Base-by-base conservation (phyloP, 2,888 invertebrate species). In the Chrysomela aeneicollis region DNA sequence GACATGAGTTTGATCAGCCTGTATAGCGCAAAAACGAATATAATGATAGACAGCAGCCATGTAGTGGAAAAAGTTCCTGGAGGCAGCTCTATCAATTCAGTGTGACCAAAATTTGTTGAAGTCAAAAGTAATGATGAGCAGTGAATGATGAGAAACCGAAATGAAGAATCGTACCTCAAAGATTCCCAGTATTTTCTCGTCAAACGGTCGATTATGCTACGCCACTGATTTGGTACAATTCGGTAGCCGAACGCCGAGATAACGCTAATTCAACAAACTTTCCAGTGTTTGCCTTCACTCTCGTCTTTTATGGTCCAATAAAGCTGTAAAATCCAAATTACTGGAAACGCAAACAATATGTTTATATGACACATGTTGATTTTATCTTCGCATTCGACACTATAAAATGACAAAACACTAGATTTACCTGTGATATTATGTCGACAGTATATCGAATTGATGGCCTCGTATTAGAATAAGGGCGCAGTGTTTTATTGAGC, bases 351-450 rank as follows among this genome's bases (percentile, higher is more conserved):
- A 67, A 60, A 67, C 66, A 67, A 63, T 63, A 66, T 60, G 58
- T 62, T 63, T 63, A 63, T 66, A 66, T 66, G 66, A 63, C 66
- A 66, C 66, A 66, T 63, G 66, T 66, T 66, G 66, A 66, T 66
- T 60, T 66, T 66, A 66, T 66, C 61, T 57, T 42, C 35, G 51
- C 26, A 54, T 49, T 53, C 26, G 15, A 32, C 26, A 26, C 17
- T 57, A 57, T 57, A 32, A 57, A 26, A 3, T 42, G 15, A 42
- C 42, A 42, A 42, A 42, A 42, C 15, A 42, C 15, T 15, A 3
- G 42, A 42, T 42, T 42, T 15, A 42, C 15, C 3, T 42, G 15
- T n/a, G n/a, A n/a, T n/a, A n/a, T n/a, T 42, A 42, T 42, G 10
- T 42, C 42, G 42, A 42, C 15, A 42, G 42, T 42, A 42, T 15